Percentiles rank a stretch among this genome's conserved stretches.
Evolutionary conservation across 2,888 invertebrate species (phyloP).

Genomic region (Acrobeloides nanus): DNA sequence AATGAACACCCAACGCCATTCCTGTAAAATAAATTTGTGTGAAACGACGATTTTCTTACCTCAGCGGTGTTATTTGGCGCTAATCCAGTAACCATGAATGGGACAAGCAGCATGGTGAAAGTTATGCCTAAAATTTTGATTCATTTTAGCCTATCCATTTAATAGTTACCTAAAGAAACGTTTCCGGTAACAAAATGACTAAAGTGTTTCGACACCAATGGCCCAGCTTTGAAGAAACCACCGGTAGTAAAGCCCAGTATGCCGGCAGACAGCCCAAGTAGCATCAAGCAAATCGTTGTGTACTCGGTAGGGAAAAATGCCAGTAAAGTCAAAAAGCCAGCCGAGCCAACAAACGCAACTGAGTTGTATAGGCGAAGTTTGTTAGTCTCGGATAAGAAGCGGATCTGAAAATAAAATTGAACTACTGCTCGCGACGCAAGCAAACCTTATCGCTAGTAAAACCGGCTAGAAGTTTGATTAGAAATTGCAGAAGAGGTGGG

Average conservation of each 20-base stretch:
- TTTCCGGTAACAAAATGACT: conserved; percentile 51
- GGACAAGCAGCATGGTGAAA: conserved; percentile 29
- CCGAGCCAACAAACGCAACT: conserved; percentile 43
- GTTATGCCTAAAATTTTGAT: conserved; percentile 10
- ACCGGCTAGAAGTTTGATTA: conserved; percentile 37
- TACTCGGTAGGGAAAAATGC: conserved; percentile 33
- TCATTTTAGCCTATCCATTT: neutral
- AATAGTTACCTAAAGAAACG: conserved; percentile 38
- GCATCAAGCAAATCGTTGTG: conserved; percentile 18
- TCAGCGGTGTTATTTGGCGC: conserved; percentile 30
- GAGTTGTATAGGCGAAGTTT: conserved; percentile 51
- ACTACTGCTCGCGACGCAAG: neutral
- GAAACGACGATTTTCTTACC: conserved; percentile 28
- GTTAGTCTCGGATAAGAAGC: conserved; percentile 40
- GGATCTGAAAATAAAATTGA: conserved; percentile 14
- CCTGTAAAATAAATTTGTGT: too few species aligned
- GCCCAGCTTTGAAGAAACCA: conserved; percentile 47
- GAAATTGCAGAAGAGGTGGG: conserved; percentile 48
- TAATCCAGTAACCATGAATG: conserved; percentile 29
- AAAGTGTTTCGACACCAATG: conserved; percentile 46
- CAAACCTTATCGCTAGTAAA: conserved; percentile 36
- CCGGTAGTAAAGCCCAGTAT: conserved; percentile 42
- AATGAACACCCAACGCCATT: conserved; percentile 23
- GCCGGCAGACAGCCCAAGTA: conserved; percentile 29
- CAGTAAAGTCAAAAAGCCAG: conserved; percentile 32